Evolutionary conservation across 2,113 vertebrate species (phyloP), one percentile per base, ranked within the genome.

Genomic region (Paracanthobrama guichenoti): DNA sequence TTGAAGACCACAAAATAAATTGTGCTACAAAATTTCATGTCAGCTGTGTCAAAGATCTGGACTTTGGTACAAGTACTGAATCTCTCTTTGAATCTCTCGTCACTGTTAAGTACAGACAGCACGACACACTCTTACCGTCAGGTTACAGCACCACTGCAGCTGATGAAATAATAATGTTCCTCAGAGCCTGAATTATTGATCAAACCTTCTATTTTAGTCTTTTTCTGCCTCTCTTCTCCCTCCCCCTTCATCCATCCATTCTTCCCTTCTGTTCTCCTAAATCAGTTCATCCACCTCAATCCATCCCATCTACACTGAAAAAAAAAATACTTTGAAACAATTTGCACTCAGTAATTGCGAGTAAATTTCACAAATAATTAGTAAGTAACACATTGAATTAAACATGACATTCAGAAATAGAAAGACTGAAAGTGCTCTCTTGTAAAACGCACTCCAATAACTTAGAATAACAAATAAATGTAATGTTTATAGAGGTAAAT

Each of bases 111-210:
- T 28, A 48, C 42, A 66, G 66, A 35, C 85, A 48, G 57, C 85
- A 72, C 59, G 69, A 39, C 60, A 90, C 80, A 62, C 86, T 88
- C 84, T 82, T 48, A 77, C 26, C 24, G 57, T 66, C 74, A 81
- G 75, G 22, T 74, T 74, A 74, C 71, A 48, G 71, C 24, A 53
- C 42, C 44, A 24, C 44, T 60, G 28, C 74, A 55, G 74, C 53
- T 89, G 89, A 93, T 93, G 86, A 93, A 93, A 89, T 93, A 94
- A 93, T 93, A 89, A 94, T 94, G 92, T 86, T 89, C 89, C 82
- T 24, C 64, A 64, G 73, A 67, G n/a, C 62, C 62, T 95, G 89
- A 93, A 94, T 94, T 93, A 94, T 94, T 94, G 87, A 95, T 90
- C 76, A 67, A 42, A 31, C 39, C 3, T 79, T 83, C 84, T 88